A percentile compares a stretch with the other conserved stretches of the same genome.
phyloP scores from a whole-genome alignment of 2,888 invertebrate genomes.

The Mimas tiliae region DNA sequence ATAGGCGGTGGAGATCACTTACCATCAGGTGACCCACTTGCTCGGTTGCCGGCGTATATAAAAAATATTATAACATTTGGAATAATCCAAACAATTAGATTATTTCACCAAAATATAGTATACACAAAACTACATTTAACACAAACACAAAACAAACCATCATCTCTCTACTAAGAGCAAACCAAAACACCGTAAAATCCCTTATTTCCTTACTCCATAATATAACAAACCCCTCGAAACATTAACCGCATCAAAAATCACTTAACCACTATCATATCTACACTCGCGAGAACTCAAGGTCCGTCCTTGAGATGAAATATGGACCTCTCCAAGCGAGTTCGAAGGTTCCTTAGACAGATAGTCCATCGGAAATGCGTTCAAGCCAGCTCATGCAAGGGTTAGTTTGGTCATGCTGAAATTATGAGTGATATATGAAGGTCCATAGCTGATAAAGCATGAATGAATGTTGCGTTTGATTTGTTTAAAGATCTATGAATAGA shows the following conservation, averaged over 20 bases:
- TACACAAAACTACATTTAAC: no score
- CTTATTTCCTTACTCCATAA: background rate
- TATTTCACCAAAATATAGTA: no score
- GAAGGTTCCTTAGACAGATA: conserved; percentile 5
- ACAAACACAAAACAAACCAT: no score
- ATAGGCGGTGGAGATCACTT: no score
- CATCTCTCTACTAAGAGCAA: background rate
- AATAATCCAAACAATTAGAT: no score
- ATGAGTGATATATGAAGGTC: background rate
- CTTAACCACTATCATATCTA: conserved; percentile 2
- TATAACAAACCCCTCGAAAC: background rate
- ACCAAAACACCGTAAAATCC: background rate
- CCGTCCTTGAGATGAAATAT: conserved; percentile 18
- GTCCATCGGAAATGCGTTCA: conserved; percentile 10
- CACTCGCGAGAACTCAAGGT: background rate
- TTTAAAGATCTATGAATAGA: background rate
- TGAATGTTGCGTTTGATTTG: background rate
- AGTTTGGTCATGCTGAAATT: background rate
- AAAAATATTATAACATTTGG: no score
- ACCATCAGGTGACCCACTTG: no score
- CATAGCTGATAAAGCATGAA: background rate
- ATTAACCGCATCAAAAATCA: background rate
- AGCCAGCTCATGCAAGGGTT: conserved; percentile 11
- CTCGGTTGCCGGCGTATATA: no score
- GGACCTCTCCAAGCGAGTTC: background rate